Percentiles rank a stretch among this genome's conserved stretches.
Evolutionary conservation across 2,113 vertebrate species (phyloP).

Genomic region (Thymallus thymallus): DNA sequence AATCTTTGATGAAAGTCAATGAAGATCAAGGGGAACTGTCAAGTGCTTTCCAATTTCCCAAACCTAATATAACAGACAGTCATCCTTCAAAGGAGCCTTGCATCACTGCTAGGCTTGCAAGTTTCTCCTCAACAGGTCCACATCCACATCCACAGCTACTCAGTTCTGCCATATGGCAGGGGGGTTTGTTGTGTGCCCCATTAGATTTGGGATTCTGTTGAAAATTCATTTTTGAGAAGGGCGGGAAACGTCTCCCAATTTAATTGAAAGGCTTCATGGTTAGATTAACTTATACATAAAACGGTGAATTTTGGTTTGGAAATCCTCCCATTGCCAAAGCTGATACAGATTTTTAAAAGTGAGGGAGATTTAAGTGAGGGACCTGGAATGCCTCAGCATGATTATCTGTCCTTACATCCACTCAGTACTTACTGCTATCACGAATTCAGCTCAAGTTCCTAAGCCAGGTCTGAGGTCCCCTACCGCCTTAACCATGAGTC

Average conservation of each 20-base stretch:
- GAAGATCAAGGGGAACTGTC: slow-evolving; percentile 76
- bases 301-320: background rate
- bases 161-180: slow-evolving; percentile 39
- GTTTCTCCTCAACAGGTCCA: slow-evolving; percentile 54
- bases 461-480: slow-evolving; percentile 19
- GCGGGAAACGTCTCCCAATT: no score
- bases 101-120: slow-evolving; percentile 46
- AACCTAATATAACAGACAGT: slow-evolving; percentile 69
- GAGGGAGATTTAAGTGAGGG: background rate
- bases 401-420: background rate
- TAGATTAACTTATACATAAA: no score
- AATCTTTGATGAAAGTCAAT: slow-evolving; percentile 77
- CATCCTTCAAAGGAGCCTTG: slow-evolving; percentile 64
- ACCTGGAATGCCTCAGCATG: background rate
- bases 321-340: background rate
- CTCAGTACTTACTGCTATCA: background rate
- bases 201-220: background rate
- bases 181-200: slow-evolving; percentile 9
- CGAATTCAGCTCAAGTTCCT: slow-evolving; percentile 10
- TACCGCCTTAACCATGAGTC: slow-evolving; percentile 33
- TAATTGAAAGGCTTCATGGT: no score
- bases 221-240: slow-evolving; percentile 2
- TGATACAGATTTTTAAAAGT: background rate
- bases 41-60: slow-evolving; percentile 75
- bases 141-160: slow-evolving; percentile 42